Evolutionary conservation across 2,113 vertebrate genomes (phyloP), one percentile per base, ranked within the genome.

Genomic region (Tretioscincus oriximinensis): DNA sequence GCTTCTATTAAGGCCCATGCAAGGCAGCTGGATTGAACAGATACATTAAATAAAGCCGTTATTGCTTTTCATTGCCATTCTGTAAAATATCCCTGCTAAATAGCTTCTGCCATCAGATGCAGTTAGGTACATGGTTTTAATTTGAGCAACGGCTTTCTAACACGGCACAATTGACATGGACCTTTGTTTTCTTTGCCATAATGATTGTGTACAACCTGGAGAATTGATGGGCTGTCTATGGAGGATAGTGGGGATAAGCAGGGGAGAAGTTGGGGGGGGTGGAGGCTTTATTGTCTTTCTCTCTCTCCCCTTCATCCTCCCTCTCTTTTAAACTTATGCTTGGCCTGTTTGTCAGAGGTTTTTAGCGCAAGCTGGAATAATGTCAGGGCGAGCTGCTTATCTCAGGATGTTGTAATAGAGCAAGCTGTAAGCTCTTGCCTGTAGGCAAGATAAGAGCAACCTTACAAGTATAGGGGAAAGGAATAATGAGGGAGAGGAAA

Each of bases 1-100:
- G 96, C 97, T 98, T 96, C 97, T 97, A 98, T 99, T 98, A 99
- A 96, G 95, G 95, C 90, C 94, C 84, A 92, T 94, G 95, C 93
- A 94, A 91, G 93, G 97, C 97, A 98, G 97, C 97, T 98, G 98
- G 95, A 96, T 95, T 96, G 91, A 95, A 96, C 96, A 97, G 97
- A 99, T 98, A 98, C 96, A 97, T 98, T 97, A 97, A 98, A 98
- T 97, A 97, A 97, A 96, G 95, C 95, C 93, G 95, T 98, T 98
- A 99, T 98, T 98, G 95, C 98, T 97, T 98, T 97, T 98, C 97
- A 97, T 98, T 98, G 97, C 97, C 95, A 94, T 92, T 96, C 95
- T 47, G 84, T 98, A 97, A 99, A 98, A 98, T 96, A 97, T 96
- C 94, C 94, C 96, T 90, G 93, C 96, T 97, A 96, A 98, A 98